phyloP scores from a whole-genome alignment of 2,797 vertebrate genomes.

The Galago senegalensis region DNA sequence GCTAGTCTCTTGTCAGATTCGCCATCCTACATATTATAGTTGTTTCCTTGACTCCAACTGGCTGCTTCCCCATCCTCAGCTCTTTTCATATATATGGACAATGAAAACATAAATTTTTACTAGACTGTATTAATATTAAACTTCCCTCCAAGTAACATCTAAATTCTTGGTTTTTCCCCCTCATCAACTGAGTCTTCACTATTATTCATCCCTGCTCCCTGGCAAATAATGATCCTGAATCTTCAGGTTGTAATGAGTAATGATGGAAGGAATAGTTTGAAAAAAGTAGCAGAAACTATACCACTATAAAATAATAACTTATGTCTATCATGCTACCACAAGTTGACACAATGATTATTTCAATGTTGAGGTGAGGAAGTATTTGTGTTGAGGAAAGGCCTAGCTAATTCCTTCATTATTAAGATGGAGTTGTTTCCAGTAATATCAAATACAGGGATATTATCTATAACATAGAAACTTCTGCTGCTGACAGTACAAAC shows the following conservation, averaged over 20 bases:
- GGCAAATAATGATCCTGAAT: not conserved
- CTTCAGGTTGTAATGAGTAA: not conserved
- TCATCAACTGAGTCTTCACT: not conserved
- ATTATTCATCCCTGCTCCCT: not conserved
- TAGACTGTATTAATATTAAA: not conserved
- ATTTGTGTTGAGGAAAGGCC: not conserved
- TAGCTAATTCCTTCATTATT: not conserved
- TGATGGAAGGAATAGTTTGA: not conserved
- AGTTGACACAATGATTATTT: not conserved
- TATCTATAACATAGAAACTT: not conserved
- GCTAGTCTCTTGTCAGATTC: not conserved
- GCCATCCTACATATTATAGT: not conserved
- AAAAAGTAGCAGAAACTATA: not conserved
- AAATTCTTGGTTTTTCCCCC: not conserved
- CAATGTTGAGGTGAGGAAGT: not conserved
- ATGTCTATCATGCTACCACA: not conserved
- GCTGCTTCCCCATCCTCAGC: not conserved
- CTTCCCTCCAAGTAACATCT: not conserved
- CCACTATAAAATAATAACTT: not conserved
- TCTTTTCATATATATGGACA: not conserved
- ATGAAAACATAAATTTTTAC: not conserved
- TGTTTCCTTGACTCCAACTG: not conserved
- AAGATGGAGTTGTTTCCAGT: not conserved
- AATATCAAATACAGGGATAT: not conserved
- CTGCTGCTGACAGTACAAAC: not conserved